These are phyloP conservation scores for Achroia grisella DNA, from an alignment of 1,140 invertebrate genomes.

Conservation along the genomic window DNA sequence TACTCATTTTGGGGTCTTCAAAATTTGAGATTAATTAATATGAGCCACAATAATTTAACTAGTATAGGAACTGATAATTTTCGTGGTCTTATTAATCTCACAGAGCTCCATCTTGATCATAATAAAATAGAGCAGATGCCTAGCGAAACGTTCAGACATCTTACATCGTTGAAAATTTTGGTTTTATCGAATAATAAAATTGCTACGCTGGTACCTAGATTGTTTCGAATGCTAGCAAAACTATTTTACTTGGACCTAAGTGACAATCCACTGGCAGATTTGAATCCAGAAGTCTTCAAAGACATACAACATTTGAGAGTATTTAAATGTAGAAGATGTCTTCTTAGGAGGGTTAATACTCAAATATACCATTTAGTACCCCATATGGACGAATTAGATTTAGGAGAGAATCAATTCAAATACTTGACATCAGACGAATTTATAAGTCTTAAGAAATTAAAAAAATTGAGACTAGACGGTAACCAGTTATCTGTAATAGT, in stretches of 20 bases:
- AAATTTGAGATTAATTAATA: slow-evolving; percentile 79
- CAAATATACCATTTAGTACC: slow-evolving; percentile 83
- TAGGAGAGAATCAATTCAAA: slow-evolving; percentile 85
- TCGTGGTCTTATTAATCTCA: slow-evolving; percentile 81
- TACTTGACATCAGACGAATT: slow-evolving; percentile 85
- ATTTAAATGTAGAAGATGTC: slow-evolving; percentile 80
- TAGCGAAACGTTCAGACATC: slow-evolving; percentile 83
- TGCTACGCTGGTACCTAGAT: slow-evolving; percentile 77
- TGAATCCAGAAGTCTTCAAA: slow-evolving; percentile 84
- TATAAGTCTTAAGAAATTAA: slow-evolving; percentile 79
- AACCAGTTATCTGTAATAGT: slow-evolving; percentile 84
- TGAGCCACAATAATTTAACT: slow-evolving; percentile 85
- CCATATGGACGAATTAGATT: slow-evolving; percentile 80
- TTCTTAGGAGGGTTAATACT: slow-evolving; percentile 82
- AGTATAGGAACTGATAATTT: slow-evolving; percentile 88
- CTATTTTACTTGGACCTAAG: slow-evolving; percentile 82
- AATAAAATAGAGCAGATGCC: slow-evolving; percentile 84
- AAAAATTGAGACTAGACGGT: slow-evolving; percentile 81
- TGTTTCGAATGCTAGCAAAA: slow-evolving; percentile 80
- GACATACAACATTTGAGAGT: slow-evolving; percentile 82
- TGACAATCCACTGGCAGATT: slow-evolving; percentile 80
- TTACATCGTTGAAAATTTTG: slow-evolving; percentile 79
- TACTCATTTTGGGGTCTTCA: slow-evolving; percentile 85
- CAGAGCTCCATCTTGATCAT: slow-evolving; percentile 88
- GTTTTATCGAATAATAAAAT: slow-evolving; percentile 82